A percentile compares a stretch with the other conserved stretches of the same genome.
phyloP scores from a whole-genome alignment of 2,888 invertebrate species.

The Rhagophthalmus giganteus region DNA sequence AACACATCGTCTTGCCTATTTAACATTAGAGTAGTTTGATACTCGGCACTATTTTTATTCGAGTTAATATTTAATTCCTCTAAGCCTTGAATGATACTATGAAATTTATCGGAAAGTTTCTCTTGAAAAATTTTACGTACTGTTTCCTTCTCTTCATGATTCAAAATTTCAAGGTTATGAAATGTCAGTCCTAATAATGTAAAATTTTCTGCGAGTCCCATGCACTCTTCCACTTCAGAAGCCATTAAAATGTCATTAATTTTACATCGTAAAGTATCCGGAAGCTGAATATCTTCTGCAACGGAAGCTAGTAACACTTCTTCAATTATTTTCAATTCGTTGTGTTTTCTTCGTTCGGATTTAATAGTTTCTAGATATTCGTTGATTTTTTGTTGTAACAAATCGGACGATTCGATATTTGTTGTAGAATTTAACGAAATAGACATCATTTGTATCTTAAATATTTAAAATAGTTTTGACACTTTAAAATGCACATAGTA shows the following conservation, averaged over 20 bases:
- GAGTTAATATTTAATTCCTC: constrained; percentile 12
- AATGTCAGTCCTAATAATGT: constrained; percentile 38
- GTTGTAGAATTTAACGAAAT: too few relatives aligned
- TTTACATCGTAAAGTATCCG: constrained; percentile 41
- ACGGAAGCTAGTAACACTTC: constrained; percentile 41
- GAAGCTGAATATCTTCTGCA: constrained; percentile 33
- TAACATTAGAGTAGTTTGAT: constrained; percentile 34
- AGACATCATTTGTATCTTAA: too few relatives aligned
- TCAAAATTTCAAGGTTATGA: constrained; percentile 45
- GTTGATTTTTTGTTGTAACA: too few relatives aligned
- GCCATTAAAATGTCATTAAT: constrained; percentile 39
- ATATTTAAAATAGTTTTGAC: too few relatives aligned
- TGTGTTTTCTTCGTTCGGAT: constrained; percentile 40
- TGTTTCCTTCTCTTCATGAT: constrained; percentile 46
- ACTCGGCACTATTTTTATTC: background rate
- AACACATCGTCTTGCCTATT: constrained; percentile 38
- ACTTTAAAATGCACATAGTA: too few relatives aligned
- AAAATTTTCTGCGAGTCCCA: constrained; percentile 2
- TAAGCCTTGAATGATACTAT: constrained; percentile 39
- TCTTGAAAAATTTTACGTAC: constrained; percentile 45
- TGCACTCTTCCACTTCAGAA: constrained; percentile 30
- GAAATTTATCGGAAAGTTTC: constrained; percentile 44
- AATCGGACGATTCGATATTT: too few relatives aligned
- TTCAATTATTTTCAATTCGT: constrained; percentile 41
- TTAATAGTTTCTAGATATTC: constrained; percentile 43